These are phyloP conservation scores for Salvelinus fontinalis DNA, from an alignment of 2,113 vertebrate species.

Conservation along the genomic window DNA sequence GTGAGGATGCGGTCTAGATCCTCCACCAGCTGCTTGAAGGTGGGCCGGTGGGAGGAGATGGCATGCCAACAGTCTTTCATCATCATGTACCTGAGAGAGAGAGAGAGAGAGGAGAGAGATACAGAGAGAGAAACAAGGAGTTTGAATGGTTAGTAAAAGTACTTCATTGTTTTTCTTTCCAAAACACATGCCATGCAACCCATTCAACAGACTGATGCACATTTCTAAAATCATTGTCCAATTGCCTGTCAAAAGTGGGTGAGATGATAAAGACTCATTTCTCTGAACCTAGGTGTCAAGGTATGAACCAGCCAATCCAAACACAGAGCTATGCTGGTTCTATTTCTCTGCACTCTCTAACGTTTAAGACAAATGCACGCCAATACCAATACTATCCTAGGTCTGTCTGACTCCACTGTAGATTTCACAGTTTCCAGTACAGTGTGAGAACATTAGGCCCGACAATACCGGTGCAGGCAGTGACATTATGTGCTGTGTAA, in stretches of 20 bases:
- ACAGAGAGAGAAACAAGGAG: slow-evolving; percentile 12
- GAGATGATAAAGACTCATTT: too few species aligned
- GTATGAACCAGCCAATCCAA: neutral
- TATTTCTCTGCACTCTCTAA: neutral
- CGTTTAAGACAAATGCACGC: neutral
- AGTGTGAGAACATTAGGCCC: neutral
- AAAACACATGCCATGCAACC: neutral
- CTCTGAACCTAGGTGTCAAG: too few species aligned
- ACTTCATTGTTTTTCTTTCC: neutral
- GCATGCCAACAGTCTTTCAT: slow-evolving; percentile 99
- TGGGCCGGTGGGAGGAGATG: slow-evolving; percentile 95
- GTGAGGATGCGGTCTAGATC: slow-evolving; percentile 97
- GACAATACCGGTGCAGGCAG: slow-evolving; percentile 28
- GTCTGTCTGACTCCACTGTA: slow-evolving; percentile 22
- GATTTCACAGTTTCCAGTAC: neutral
- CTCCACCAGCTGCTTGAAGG: slow-evolving; percentile 99
- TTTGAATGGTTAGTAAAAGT: neutral
- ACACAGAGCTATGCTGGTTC: neutral
- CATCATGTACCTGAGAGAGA: slow-evolving; percentile 93
- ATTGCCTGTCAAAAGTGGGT: too few species aligned
- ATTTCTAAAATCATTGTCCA: neutral
- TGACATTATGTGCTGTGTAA: slow-evolving; percentile 37
- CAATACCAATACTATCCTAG: too few species aligned
- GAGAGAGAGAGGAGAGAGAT: too few species aligned
- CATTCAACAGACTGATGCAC: neutral